Conservation (phyloP, 2,888 invertebrate species). For the Drosophila stalkeri region DNA sequence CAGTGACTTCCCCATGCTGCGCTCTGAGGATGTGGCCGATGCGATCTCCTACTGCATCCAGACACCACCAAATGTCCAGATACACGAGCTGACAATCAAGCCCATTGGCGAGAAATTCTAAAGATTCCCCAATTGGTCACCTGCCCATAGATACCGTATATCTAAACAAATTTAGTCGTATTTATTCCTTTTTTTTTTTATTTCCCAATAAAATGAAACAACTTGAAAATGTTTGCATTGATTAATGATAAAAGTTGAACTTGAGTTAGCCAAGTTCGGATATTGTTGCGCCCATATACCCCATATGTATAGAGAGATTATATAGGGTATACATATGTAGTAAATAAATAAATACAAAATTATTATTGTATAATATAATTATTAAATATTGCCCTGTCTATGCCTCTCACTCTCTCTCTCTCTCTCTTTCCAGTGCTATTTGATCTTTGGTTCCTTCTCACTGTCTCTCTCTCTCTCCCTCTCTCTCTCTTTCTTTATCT, state of each 20-base stretch:
- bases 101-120: slow-evolving; percentile 73
- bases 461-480: background rate
- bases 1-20: slow-evolving; percentile 38
- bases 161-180: background rate
- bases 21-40: slow-evolving; percentile 76
- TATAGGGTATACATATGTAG: background rate
- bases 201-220: background rate
- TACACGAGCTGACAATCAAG: slow-evolving; percentile 76
- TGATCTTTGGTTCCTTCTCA: background rate
- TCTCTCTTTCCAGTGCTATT: background rate
- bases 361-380: background rate
- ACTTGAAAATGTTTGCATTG: background rate
- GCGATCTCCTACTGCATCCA: slow-evolving; percentile 76
- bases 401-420: background rate
- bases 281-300: background rate
- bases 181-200: slow-evolving; percentile 5
- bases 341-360: background rate
- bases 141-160: background rate
- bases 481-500: background rate
- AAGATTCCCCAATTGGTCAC: background rate
- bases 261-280: background rate
- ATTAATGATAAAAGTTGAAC: background rate
- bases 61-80: slow-evolving; percentile 80
- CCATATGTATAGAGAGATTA: too few species aligned
- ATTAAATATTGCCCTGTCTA: background rate